Evolutionary conservation across 2,888 invertebrate species (phyloP).

Genomic region (Diogma glabrata): DNA sequence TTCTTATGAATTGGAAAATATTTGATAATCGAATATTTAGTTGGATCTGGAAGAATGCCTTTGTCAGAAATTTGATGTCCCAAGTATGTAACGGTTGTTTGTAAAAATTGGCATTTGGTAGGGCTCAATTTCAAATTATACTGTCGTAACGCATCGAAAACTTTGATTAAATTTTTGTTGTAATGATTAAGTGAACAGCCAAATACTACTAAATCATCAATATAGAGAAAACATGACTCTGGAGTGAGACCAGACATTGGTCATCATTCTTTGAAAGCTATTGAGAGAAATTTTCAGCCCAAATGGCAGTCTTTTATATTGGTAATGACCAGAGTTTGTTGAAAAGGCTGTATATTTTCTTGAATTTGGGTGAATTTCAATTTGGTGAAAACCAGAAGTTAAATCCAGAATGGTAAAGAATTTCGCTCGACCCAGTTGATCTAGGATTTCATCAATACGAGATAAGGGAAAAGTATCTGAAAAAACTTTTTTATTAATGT

Average conservation of each 20-base stretch:
- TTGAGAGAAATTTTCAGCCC: background rate
- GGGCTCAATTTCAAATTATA: background rate
- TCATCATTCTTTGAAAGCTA: background rate
- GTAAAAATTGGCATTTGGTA: background rate
- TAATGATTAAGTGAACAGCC: too few relatives aligned
- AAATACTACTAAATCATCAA: too few relatives aligned
- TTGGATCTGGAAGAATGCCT: background rate
- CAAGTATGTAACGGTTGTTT: background rate
- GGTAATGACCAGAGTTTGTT: background rate
- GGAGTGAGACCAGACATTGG: too few relatives aligned
- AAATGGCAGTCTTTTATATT: background rate
- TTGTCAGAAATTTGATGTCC: background rate
- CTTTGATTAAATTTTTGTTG: too few relatives aligned
- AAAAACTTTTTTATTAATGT: conserved; percentile 16
- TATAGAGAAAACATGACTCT: too few relatives aligned
- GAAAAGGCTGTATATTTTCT: background rate
- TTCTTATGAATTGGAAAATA: background rate
- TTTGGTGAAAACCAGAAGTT: background rate
- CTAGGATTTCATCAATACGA: background rate
- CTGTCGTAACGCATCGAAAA: background rate
- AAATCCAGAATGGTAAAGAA: background rate
- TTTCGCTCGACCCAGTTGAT: background rate
- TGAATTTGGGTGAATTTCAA: background rate
- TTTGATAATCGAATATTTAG: background rate
- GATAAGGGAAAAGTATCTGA: background rate